Evolutionary conservation across 2,113 vertebrate genomes (phyloP), one percentile per base, ranked within the genome.

Genomic region (Nansenia antarctica): DNA sequence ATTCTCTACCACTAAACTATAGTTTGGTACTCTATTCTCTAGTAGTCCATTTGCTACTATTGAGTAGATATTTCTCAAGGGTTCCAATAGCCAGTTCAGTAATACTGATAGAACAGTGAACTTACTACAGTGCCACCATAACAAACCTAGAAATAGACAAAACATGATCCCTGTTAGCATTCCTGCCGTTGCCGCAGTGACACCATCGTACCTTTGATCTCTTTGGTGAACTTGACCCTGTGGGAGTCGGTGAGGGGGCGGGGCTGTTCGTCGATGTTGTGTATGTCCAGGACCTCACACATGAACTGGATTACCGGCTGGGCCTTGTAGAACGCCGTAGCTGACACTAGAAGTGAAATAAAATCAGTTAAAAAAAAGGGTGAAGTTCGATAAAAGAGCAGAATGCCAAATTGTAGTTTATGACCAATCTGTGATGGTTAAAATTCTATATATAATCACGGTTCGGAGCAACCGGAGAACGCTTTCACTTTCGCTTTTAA

Each of bases 151-250:
- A 37, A 5, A 11, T 11, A 37, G 35, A 49, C 45, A 49, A 49
- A 49, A 49, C 45, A 49, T 49, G 12, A 18, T 3, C 39, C 39
- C 45, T 66, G 31, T 20, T 27, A 29, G 27, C 54, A 54, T n/a
- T 69, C n/a, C 29, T n/a, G 15, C 5, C 52, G 63, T n/a, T 27
- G 29, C 18, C 3, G 54, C 18, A 6, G 32, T 2, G 57, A 64
- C 9, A 1, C 1, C 32, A 29, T 27, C 90, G 87, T 77, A 99
- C 97, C 97, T 94, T 96, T 98, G 93, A 99, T 99, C 94, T 99
- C 97, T 94, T 98, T 99, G 93, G 97, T 98, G 92, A 99, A 99
- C 92, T 98, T 98, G 91, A 99, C 96, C 80, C 96, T 90, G 89
- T 99, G 97, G 88, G 96, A 98, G 91, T 98, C 97, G 39, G 97